These are phyloP conservation scores for Anhinga anhinga DNA, from an alignment of 2,113 vertebrate species.

Conservation along the genomic window DNA sequence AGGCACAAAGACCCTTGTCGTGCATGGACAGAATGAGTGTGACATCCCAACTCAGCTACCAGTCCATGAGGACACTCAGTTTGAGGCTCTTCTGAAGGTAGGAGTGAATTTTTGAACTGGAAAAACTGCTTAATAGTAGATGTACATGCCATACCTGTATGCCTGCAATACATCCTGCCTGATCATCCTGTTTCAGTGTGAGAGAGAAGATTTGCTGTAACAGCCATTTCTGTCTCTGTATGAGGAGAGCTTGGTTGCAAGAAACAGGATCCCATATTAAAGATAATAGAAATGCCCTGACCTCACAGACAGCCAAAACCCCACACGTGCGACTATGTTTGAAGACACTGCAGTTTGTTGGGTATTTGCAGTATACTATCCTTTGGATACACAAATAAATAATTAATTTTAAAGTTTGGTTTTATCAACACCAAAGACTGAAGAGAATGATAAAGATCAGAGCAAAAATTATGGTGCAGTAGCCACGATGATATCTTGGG, in stretches of 20 bases:
- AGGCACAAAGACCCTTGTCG: slow-evolving; percentile 98
- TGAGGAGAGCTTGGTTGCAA: not conserved
- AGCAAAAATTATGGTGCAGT: not conserved
- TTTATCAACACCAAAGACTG: not conserved
- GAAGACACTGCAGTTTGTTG: not conserved
- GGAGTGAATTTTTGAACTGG: not conserved
- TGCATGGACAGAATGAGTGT: slow-evolving; percentile 98
- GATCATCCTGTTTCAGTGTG: not conserved
- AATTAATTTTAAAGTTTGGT: not conserved
- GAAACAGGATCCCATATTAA: not conserved
- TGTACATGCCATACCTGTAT: not conserved
- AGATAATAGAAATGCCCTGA: not conserved
- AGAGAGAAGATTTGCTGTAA: not conserved
- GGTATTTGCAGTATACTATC: not conserved
- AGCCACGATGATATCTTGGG: not conserved
- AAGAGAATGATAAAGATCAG: not conserved
- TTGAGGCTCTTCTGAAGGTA: slow-evolving; percentile 97
- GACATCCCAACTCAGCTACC: slow-evolving; percentile 98
- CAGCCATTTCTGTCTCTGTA: not conserved
- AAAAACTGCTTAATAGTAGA: not conserved
- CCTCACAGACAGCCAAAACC: not conserved
- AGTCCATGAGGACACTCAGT: slow-evolving; percentile 98
- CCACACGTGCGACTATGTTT: not conserved
- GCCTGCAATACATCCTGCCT: not conserved
- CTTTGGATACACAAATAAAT: not conserved